A percentile compares a stretch with the other conserved stretches of the same genome.
Evolutionary conservation across 2,888 invertebrate species (phyloP).

Genomic region (Dexiosoma caninum): DNA sequence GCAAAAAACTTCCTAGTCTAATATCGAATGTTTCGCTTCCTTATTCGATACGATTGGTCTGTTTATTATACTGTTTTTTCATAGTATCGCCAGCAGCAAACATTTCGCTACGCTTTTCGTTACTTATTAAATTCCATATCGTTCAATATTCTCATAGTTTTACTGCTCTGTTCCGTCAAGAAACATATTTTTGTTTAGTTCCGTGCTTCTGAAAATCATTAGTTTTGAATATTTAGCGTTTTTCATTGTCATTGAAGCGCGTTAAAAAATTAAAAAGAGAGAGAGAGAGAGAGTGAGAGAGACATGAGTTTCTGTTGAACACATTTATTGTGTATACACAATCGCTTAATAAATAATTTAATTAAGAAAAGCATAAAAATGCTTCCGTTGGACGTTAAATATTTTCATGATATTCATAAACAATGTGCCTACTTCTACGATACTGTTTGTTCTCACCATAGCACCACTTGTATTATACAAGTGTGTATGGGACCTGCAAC

Average conservation of each 20-base stretch:
- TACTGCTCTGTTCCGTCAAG: constrained; percentile 5
- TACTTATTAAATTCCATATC: no score
- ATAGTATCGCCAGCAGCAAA: no score
- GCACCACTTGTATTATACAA: background rate
- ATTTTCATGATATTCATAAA: constrained; percentile 24
- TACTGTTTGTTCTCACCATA: background rate
- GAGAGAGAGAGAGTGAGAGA: background rate
- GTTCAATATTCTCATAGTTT: background rate
- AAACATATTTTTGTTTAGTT: constrained; percentile 1
- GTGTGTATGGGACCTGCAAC: no score
- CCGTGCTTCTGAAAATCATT: background rate
- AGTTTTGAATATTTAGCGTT: constrained; percentile 35
- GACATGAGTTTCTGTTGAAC: constrained; percentile 19
- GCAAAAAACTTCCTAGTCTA: no score
- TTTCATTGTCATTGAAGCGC: constrained; percentile 59
- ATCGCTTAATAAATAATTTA: constrained; percentile 8
- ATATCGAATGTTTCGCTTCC: no score
- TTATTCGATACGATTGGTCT: no score
- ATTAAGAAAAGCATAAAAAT: constrained; percentile 11
- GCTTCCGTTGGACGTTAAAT: constrained; percentile 32
- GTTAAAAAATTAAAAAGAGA: constrained; percentile 14
- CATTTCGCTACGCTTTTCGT: no score
- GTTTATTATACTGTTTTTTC: no score
- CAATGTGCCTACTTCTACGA: background rate
- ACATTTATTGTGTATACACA: constrained; percentile 38